Evolutionary conservation across 2,888 invertebrate species (phyloP).

Genomic region (Oasisia sp.): DNA sequence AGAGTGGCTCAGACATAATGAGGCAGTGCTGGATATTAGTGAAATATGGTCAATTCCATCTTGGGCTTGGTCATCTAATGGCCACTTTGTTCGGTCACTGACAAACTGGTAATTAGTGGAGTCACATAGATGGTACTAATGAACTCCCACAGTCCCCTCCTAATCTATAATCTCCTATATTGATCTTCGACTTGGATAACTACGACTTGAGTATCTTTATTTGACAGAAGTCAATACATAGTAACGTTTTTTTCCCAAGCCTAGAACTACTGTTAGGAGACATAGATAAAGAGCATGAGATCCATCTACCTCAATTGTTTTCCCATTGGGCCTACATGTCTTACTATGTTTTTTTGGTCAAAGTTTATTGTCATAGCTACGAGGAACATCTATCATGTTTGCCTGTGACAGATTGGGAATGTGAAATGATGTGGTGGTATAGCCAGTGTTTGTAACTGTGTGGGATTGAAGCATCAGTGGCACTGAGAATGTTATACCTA

Average conservation of each 20-base stretch:
- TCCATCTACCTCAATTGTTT: too few species aligned
- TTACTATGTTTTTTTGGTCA: too few species aligned
- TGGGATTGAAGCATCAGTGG: not conserved
- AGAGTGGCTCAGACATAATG: not conserved
- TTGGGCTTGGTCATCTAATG: not conserved
- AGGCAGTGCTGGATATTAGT: not conserved
- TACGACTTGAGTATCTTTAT: too few species aligned
- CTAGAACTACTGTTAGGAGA: too few species aligned
- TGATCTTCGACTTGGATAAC: not conserved
- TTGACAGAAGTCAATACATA: too few species aligned
- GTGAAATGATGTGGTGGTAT: not conserved
- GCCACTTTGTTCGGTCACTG: not conserved
- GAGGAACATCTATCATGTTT: not conserved
- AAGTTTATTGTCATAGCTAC: not conserved
- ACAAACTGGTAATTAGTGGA: slow-evolving; percentile 10
- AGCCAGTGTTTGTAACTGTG: not conserved
- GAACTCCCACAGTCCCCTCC: not conserved
- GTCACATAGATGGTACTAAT: not conserved
- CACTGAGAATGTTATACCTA: not conserved
- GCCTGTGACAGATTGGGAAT: not conserved
- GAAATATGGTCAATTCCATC: not conserved
- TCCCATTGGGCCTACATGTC: too few species aligned
- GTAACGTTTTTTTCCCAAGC: too few species aligned
- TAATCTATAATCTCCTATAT: not conserved
- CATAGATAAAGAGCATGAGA: too few species aligned